Base-by-base conservation (phyloP, 2,888 invertebrate species). In the Liopterus haemorrhoidalis region DNA sequence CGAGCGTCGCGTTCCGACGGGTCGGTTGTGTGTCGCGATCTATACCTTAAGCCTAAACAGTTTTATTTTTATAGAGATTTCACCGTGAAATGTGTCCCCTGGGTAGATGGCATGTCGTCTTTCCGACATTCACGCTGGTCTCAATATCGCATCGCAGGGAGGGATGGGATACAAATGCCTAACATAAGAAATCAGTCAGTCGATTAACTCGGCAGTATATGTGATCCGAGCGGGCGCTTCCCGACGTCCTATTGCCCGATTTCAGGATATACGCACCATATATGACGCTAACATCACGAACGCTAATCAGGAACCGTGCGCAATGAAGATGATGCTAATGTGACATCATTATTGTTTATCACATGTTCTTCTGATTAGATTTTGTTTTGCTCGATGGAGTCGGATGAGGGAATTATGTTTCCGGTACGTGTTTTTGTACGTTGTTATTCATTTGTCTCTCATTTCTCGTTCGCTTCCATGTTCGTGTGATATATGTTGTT, bases 231-330 rank as follows among this genome's bases (percentile, higher is more conserved):
- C 55, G 59, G 56, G 60, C 60, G 59, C 60, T 55, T 54, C 41
- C 41, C 36, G 39, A 47, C 50, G 46, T 45, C 48, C 44, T 45
- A 41, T 27, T 37, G 19, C 25, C 38, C 41, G 46, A 47, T 48
- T 43, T 50, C 57, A 55, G 61, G 62, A 63, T 60, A 51, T 58
- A 65, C 65, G 65, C 63, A 59, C 62, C 63, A 66, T 64, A n/a
- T n/a, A 63, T 62, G 60, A 57, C 31, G 12, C 15, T n/a, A n/a
- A n/a, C n/a, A n/a, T n/a, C n/a, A n/a, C 33, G 9, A 27, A 24
- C 24, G 25, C 58, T 57, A 61, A 64, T 63, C 60, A 55, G 60
- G 58, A 57, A 54, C 49, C 50, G 54, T 56, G 51, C 54, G 57
- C 11, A 20, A 36, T 15, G 22, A 20, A 11, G 12, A 27, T 39